A percentile compares a stretch with the other conserved stretches of the same genome.
phyloP scores from a whole-genome alignment of 2,113 vertebrate species.

The Oostethus manadensis region DNA sequence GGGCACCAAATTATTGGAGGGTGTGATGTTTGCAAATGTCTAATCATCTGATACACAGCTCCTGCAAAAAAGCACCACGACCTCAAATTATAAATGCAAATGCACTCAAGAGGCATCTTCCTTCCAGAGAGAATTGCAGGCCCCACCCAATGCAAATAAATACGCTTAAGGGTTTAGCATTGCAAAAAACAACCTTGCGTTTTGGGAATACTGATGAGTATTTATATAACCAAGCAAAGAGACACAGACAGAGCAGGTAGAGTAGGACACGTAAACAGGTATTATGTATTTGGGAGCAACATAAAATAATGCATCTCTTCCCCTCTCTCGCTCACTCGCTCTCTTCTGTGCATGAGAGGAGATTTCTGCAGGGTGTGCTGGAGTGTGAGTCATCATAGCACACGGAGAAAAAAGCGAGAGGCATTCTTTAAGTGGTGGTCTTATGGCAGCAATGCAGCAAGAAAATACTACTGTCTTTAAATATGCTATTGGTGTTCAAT shows the following conservation, averaged over 20 bases:
- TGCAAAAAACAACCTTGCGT: constrained; percentile 20
- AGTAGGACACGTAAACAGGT: constrained; percentile 42
- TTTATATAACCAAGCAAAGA: constrained; percentile 28
- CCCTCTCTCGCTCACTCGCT: constrained; percentile 15
- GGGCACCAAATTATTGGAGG: constrained; percentile 13
- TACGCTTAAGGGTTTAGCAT: constrained; percentile 12
- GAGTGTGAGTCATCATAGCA: constrained; percentile 74
- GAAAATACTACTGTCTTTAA: constrained; percentile 34
- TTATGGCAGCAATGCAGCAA: constrained; percentile 60
- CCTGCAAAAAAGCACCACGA: neutral
- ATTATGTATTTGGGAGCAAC: constrained; percentile 25
- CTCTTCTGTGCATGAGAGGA: constrained; percentile 50
- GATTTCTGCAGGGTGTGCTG: constrained; percentile 68
- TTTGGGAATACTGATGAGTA: constrained; percentile 45
- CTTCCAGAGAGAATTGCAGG: constrained; percentile 16
- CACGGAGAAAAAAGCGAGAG: constrained; percentile 50
- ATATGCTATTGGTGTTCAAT: constrained; percentile 11
- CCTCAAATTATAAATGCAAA: constrained; percentile 16
- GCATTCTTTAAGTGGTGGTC: constrained; percentile 59
- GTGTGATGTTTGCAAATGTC: constrained; percentile 5
- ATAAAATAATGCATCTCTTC: constrained; percentile 23
- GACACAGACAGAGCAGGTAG: constrained; percentile 30
- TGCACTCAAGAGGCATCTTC: neutral
- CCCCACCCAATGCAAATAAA: constrained; percentile 29
- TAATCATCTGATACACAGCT: constrained; percentile 9